Evolutionary conservation across 2,888 invertebrate species (phyloP), one percentile per base, ranked within the genome.

Genomic region (Hanleya hanleyi): DNA sequence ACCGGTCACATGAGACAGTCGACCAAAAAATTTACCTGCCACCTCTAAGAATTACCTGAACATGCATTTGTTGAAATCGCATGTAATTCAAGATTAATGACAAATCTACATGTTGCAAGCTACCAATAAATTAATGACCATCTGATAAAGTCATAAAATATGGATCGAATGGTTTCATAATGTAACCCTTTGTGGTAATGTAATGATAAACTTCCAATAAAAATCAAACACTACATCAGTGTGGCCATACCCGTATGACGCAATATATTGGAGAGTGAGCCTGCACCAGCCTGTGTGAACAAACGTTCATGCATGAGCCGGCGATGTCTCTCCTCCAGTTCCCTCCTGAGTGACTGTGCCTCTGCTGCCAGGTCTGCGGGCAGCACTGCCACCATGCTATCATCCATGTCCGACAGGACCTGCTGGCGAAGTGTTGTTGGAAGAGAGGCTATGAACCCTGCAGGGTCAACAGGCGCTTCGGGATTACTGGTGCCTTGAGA

Each of bases 371-470:
- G 90, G 83, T 96, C 95, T 0, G 95, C 94, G 0, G 96, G 96
- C 67, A 96, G 90, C 6, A 90, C 72, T 18, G 95, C 94, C 87
- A 97, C 94, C 89, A 96, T 95, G n/a, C 95, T 95, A 83, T 97
- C 96, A 89, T 97, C 96, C 94, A 96, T 95, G 87, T 97, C 96
- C 1, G 96, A 94, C 64, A 97, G 91, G 70, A 96, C 96, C 93
- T 95, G 94, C 89, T 95, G 95, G 37, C 96, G 92, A 22, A 96
- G 91, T 0, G 94, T 93, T 26, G 95, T 94, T 75, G 95, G 95
- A 29, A 96, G 91, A 74, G 95, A 95, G 85, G 95, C 94, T 87
- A 96, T 94, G 91, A 96, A 96, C 5, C 94, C 94, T 0, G 94
- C 95, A 0, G 95, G 94, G 88, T 96, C 96, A 0, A 95, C 95